A percentile compares a stretch with the other conserved stretches of the same genome.
phyloP scores from a whole-genome alignment of 2,113 vertebrate species.

The Bubo blakistoni region DNA sequence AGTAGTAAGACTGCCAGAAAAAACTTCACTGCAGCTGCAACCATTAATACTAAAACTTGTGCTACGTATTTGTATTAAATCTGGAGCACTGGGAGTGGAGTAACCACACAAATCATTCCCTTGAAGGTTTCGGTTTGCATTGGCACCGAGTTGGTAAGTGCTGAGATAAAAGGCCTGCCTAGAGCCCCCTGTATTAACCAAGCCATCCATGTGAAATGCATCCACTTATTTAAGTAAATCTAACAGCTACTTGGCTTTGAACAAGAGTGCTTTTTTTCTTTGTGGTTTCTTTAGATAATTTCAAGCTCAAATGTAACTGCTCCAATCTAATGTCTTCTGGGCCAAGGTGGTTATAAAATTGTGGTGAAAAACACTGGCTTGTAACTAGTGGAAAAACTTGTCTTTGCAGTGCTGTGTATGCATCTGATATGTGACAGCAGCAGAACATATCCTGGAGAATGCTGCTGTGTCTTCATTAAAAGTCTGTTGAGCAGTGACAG shows the following conservation, averaged over 20 bases:
- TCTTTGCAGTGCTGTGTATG: not conserved
- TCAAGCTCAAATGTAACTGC: not conserved
- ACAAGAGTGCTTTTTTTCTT: not conserved
- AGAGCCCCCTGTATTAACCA: not conserved
- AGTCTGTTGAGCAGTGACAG: not conserved
- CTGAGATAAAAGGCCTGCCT: conserved; percentile 37
- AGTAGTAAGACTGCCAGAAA: not conserved
- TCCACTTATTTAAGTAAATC: not conserved
- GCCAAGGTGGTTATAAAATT: not conserved
- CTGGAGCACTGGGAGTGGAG: not conserved
- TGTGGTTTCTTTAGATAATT: conserved; percentile 18
- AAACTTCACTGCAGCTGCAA: not conserved
- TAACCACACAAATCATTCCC: not conserved
- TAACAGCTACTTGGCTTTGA: conserved; percentile 1
- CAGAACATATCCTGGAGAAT: not conserved
- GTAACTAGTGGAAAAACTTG: not conserved
- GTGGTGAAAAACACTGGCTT: not conserved
- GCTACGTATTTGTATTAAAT: not conserved
- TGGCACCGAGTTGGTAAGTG: not conserved
- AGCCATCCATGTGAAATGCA: not conserved
- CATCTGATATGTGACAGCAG: not conserved
- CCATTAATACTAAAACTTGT: not conserved
- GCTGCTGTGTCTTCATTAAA: not conserved
- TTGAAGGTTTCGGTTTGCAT: not conserved
- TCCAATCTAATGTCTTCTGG: not conserved